These are phyloP conservation scores for Homarus americanus DNA, from an alignment of 1,140 invertebrate species.

Conservation along the genomic window DNA sequence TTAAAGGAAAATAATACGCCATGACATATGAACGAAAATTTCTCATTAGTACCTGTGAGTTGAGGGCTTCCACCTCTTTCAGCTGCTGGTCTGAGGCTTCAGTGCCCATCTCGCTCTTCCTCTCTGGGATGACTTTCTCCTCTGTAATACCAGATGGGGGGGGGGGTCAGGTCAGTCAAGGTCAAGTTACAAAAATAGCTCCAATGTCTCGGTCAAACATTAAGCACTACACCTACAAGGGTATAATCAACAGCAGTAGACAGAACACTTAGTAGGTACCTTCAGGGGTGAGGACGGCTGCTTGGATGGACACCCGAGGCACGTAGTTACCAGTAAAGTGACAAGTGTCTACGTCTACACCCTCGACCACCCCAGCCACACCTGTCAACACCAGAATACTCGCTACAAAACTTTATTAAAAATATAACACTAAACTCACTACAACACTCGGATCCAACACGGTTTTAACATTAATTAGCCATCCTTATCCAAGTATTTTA, in stretches of 20 bases:
- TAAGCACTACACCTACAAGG: no score
- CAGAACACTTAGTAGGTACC: conserved; percentile 77
- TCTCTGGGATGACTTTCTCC: conserved; percentile 79
- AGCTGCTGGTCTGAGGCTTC: conserved; percentile 80
- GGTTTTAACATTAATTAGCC: no score
- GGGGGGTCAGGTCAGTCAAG: no score
- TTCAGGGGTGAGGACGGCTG: conserved; percentile 80
- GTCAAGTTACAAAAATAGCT: no score
- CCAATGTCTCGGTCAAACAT: no score
- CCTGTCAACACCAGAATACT: conserved; percentile 75
- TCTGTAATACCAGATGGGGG: conserved; percentile 78
- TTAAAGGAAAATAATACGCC: no score
- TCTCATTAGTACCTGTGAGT: conserved; percentile 81
- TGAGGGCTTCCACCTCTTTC: conserved; percentile 78
- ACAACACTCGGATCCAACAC: no score
- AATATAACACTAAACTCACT: no score
- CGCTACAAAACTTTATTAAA: no score
- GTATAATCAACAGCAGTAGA: no score
- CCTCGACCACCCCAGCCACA: conserved; percentile 80
- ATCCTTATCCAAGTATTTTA: no score
- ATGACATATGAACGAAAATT: no score
- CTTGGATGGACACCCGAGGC: conserved; percentile 84
- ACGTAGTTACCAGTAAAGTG: conserved; percentile 85
- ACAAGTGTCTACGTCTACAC: conserved; percentile 83
- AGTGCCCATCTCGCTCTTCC: conserved; percentile 80